phyloP scores from a whole-genome alignment of 2,113 vertebrate genomes.

The Dryoscopus gambensis region DNA sequence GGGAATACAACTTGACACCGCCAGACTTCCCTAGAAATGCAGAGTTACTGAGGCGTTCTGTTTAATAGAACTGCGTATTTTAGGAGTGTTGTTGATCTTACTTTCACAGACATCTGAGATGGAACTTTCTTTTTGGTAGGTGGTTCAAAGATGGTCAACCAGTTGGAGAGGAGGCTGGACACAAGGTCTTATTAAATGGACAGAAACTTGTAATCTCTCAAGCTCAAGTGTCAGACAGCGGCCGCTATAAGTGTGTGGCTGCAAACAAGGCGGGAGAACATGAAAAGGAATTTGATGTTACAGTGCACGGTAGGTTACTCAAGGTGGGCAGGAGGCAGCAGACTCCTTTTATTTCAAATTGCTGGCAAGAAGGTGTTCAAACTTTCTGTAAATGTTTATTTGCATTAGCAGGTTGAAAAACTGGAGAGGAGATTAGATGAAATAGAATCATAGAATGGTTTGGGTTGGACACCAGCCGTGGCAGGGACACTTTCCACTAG shows the following conservation, averaged over 20 bases:
- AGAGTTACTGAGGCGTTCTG: neutral
- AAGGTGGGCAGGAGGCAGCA: neutral
- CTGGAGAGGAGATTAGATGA: neutral
- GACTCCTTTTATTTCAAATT: neutral
- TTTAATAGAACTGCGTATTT: neutral
- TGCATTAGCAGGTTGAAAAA: neutral
- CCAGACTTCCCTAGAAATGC: neutral
- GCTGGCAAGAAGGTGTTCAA: neutral
- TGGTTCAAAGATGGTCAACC: conserved; percentile 89
- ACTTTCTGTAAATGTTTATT: neutral
- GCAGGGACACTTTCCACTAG: neutral
- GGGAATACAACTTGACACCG: neutral
- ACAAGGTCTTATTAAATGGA: conserved; percentile 77
- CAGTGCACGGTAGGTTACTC: conserved; percentile 82
- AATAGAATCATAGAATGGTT: neutral
- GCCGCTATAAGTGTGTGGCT: conserved; percentile 88
- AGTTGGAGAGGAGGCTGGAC: conserved; percentile 72
- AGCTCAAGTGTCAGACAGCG: conserved; percentile 85
- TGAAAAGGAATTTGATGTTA: conserved; percentile 84
- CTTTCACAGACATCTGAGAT: neutral
- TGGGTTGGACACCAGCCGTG: neutral
- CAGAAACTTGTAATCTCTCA: conserved; percentile 82
- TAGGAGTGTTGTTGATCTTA: neutral
- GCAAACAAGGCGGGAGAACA: conserved; percentile 85
- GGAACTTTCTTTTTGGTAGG: conserved; percentile 63